These are phyloP conservation scores for Erebia aethiops DNA, from an alignment of 2,888 invertebrate genomes.

Conservation along the genomic window DNA sequence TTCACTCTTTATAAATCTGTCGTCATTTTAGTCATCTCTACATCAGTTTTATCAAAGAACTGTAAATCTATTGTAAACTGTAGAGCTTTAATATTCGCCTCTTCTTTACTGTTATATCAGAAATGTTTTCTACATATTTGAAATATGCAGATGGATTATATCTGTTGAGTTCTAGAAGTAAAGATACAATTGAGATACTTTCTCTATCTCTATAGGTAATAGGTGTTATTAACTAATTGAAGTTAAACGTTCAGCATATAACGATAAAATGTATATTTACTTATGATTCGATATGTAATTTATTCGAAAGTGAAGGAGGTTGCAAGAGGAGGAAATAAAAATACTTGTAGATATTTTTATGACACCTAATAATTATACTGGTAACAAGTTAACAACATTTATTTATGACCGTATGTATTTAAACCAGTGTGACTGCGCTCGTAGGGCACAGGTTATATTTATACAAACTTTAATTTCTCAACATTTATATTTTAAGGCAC, in stretches of 20 bases:
- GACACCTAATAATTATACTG: background rate
- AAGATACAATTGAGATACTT: too few relatives aligned
- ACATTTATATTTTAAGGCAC: background rate
- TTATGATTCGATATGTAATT: conserved; percentile 3
- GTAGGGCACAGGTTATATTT: background rate
- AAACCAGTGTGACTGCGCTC: background rate
- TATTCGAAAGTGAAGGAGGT: background rate
- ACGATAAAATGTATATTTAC: background rate
- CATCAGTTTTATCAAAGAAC: background rate
- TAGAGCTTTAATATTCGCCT: background rate
- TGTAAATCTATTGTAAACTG: too few relatives aligned
- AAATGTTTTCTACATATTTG: background rate
- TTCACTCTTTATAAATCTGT: conserved; percentile 7
- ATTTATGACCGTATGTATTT: background rate
- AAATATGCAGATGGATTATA: background rate
- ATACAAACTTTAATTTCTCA: background rate
- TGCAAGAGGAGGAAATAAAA: background rate
- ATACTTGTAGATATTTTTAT: background rate
- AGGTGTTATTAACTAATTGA: conserved; percentile 1
- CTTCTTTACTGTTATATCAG: background rate
- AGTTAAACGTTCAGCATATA: background rate
- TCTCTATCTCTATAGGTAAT: too few relatives aligned
- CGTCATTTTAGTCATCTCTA: background rate
- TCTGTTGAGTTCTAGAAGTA: too few relatives aligned
- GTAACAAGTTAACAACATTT: background rate